Evolutionary conservation across 2,797 vertebrate species (phyloP).

Genomic region (Hylomyscus alleni): DNA sequence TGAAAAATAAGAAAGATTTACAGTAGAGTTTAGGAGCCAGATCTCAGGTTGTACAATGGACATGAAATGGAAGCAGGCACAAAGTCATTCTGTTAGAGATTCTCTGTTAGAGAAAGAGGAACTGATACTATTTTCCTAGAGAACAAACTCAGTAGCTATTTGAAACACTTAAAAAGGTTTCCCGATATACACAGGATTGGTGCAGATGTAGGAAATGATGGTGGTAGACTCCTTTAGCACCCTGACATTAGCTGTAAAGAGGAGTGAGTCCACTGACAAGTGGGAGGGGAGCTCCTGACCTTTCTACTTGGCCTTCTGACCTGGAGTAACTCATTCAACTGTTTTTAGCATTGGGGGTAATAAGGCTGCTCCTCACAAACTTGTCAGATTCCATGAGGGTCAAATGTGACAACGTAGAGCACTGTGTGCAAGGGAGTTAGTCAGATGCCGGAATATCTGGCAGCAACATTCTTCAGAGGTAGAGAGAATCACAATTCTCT

Average conservation of each 20-base stretch:
- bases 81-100: constrained; percentile 26
- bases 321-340: constrained; percentile 4
- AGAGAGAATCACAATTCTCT: background rate
- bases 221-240: background rate
- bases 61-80: constrained; percentile 28
- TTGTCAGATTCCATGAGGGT: background rate
- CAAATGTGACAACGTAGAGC: background rate
- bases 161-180: constrained; percentile 34
- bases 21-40: background rate
- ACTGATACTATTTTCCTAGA: background rate
- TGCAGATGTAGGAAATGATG: background rate
- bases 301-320: background rate
- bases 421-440: background rate
- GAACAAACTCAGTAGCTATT: background rate
- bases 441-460: background rate
- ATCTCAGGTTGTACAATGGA: background rate
- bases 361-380: background rate
- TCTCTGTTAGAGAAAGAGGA: background rate
- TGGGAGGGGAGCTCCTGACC: background rate
- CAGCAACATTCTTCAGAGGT: background rate
- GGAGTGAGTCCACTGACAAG: background rate
- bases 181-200: constrained; percentile 25
- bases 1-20: background rate
- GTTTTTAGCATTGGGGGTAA: background rate
- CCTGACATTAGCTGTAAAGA: background rate